Conservation (phyloP, 2,113 vertebrate species). For the Oreochromis tanganicae region DNA sequence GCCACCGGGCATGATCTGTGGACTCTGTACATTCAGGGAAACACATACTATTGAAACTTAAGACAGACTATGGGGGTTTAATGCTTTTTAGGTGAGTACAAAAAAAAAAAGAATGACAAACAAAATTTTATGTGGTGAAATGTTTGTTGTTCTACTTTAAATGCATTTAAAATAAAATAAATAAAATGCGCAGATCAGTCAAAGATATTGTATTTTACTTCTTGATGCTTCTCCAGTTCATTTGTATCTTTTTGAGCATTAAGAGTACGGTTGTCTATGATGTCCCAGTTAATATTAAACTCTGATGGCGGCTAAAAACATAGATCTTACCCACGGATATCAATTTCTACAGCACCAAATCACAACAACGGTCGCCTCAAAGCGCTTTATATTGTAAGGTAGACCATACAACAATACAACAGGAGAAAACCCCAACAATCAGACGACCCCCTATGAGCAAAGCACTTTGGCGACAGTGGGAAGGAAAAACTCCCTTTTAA, state of each 20-base stretch:
- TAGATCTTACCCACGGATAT: background rate
- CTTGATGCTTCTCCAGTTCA: background rate
- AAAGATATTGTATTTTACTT: background rate
- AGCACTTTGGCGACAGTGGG: background rate
- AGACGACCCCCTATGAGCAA: background rate
- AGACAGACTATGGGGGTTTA: background rate
- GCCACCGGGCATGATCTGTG: conserved; percentile 28
- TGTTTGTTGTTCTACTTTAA: background rate
- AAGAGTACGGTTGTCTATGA: background rate
- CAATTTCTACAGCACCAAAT: background rate
- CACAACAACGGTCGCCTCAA: background rate
- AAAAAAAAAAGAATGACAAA: background rate
- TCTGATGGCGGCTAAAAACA: background rate
- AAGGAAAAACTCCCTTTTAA: background rate
- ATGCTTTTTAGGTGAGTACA: background rate
- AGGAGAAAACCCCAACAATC: background rate
- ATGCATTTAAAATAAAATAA: background rate
- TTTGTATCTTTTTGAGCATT: background rate
- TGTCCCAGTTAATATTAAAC: background rate
- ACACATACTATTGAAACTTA: background rate
- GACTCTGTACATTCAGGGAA: conserved; percentile 12
- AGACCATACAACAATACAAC: background rate
- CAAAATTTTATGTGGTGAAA: background rate
- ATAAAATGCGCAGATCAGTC: background rate
- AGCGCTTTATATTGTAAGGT: background rate